Evolutionary conservation across 1,140 invertebrate species (phyloP).

Genomic region (Calliopsis andreniformis): DNA sequence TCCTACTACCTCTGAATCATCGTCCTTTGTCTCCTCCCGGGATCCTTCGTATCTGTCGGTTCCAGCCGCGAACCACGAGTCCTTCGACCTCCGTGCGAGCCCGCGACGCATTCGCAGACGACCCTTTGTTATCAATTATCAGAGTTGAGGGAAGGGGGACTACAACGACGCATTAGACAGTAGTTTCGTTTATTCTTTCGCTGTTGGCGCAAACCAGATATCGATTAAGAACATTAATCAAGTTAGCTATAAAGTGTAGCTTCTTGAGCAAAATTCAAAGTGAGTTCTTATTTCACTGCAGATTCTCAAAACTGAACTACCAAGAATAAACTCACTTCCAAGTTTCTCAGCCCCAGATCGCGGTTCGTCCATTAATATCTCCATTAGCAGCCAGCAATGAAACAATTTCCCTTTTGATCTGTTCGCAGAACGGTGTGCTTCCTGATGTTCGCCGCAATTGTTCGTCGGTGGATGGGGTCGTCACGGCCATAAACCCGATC

Average conservation of each 20-base stretch:
- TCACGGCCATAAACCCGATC: slow-evolving; percentile 78
- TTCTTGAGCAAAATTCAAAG: no score
- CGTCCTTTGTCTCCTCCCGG: slow-evolving; percentile 70
- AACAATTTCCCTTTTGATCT: slow-evolving; percentile 57
- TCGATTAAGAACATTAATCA: no score
- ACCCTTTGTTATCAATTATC: slow-evolving; percentile 34
- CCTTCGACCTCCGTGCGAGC: slow-evolving; percentile 45
- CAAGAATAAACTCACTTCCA: no score
- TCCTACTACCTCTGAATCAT: slow-evolving; percentile 70
- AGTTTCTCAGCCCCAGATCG: no score
- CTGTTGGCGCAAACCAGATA: no score
- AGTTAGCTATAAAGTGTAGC: no score
- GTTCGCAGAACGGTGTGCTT: slow-evolving; percentile 72
- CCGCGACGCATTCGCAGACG: not conserved
- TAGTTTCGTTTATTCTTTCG: not conserved
- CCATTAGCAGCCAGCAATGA: slow-evolving; percentile 33
- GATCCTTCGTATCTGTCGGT: slow-evolving; percentile 69
- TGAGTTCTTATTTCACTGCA: no score
- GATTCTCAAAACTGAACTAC: no score
- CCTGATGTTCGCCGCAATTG: slow-evolving; percentile 76
- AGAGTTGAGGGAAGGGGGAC: not conserved
- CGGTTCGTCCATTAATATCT: no score
- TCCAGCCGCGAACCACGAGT: slow-evolving; percentile 42
- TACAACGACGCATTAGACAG: not conserved
- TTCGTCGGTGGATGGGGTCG: slow-evolving; percentile 78